These are phyloP conservation scores for Chaenodraco wilsoni DNA, from an alignment of 2,797 vertebrate genomes.

Conservation along the genomic window DNA sequence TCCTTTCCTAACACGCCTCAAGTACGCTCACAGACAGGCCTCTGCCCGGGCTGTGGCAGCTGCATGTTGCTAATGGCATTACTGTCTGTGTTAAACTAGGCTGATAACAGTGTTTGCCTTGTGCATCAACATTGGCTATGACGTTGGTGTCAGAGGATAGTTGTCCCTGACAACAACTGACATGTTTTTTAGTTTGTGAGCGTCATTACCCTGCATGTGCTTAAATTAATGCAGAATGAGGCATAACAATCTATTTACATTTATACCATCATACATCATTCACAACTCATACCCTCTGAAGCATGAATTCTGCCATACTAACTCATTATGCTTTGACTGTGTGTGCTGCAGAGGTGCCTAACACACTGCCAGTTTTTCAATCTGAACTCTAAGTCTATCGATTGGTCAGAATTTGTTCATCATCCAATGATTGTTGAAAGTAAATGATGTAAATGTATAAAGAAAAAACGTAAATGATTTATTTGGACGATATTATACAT, in stretches of 20 bases:
- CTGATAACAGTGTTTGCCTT: constrained; percentile 35
- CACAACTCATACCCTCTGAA: constrained; percentile 3
- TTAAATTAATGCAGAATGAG: constrained; percentile 32
- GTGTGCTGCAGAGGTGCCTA: constrained; percentile 1
- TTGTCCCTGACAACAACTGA: constrained; percentile 8
- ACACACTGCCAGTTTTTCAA: background rate
- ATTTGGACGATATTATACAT: background rate
- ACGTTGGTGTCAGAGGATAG: constrained; percentile 21
- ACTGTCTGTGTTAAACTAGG: constrained; percentile 44
- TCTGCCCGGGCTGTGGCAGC: constrained; percentile 82
- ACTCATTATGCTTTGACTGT: constrained; percentile 28
- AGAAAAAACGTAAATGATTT: background rate
- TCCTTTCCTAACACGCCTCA: constrained; percentile 97
- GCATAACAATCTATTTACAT: constrained; percentile 6
- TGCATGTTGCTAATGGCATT: constrained; percentile 70
- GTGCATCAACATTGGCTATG: constrained; percentile 22
- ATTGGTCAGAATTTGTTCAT: background rate
- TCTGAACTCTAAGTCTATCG: constrained; percentile 2
- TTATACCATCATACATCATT: constrained; percentile 12
- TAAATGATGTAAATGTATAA: background rate
- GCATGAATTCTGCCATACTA: constrained; percentile 41
- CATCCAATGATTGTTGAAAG: background rate
- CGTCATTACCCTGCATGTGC: constrained; percentile 67
- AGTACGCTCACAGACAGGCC: constrained; percentile 91
- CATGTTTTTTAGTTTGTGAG: constrained; percentile 42